These are phyloP conservation scores for Megalonaias nervosa DNA, from an alignment of 1,140 invertebrate species.

Conservation along the genomic window DNA sequence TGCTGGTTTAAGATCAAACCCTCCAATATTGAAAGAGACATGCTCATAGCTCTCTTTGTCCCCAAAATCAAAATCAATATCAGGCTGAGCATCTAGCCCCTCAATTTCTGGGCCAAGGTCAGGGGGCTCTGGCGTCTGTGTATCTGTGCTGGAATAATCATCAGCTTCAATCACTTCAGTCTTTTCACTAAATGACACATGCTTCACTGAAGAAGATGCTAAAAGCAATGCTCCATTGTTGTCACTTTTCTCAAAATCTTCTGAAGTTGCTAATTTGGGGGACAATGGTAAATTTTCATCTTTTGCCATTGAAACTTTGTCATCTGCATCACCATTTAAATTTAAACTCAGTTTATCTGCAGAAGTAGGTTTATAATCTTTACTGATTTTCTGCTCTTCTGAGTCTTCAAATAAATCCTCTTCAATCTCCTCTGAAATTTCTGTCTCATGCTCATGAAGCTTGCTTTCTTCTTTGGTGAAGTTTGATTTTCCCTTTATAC, in stretches of 20 bases:
- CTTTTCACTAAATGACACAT: slow-evolving; percentile 35
- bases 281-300: slow-evolving; percentile 2
- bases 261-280: too few species aligned
- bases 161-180: slow-evolving; percentile 34
- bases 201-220: background rate
- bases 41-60: slow-evolving; percentile 20
- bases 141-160: slow-evolving; percentile 28
- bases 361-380: slow-evolving; percentile 19
- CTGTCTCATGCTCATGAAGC: background rate
- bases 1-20: slow-evolving; percentile 25
- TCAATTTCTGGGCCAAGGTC: slow-evolving; percentile 27
- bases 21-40: slow-evolving; percentile 24
- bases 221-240: too few species aligned
- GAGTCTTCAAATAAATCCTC: slow-evolving; percentile 9
- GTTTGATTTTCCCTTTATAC: too few species aligned
- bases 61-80: slow-evolving; percentile 12
- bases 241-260: too few species aligned
- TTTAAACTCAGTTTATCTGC: slow-evolving; percentile 29
- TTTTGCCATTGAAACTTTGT: background rate
- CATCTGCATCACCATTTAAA: slow-evolving; percentile 14
- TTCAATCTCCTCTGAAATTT: background rate
- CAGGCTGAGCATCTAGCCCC: slow-evolving; percentile 24
- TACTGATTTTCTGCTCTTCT: background rate
- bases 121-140: slow-evolving; percentile 22
- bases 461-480: too few species aligned